phyloP scores from a whole-genome alignment of 53 echinoderm and acorn worm species.

The Echinarachnius parma region DNA sequence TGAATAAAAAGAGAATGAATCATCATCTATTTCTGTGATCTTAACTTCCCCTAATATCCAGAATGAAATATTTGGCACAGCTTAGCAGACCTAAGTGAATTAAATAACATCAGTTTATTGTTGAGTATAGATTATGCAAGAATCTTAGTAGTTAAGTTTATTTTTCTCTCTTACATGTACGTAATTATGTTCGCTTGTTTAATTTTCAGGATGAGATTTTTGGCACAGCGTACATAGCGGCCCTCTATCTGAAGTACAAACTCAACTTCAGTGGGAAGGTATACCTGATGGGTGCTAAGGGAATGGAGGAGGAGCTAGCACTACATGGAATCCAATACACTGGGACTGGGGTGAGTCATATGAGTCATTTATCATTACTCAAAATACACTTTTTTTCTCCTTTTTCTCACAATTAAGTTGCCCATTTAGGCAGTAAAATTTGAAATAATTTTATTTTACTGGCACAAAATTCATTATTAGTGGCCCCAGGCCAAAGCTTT shows the following conservation, averaged over 20 bases:
- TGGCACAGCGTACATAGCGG: conserved; percentile 81
- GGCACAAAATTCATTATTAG: too few species aligned
- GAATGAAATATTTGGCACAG: too few species aligned
- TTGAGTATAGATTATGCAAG: neutral
- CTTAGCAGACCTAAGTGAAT: too few species aligned
- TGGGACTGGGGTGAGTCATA: conserved; percentile 76
- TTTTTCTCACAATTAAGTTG: too few species aligned
- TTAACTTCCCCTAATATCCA: too few species aligned
- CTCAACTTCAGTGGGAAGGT: conserved; percentile 80
- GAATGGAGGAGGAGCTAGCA: conserved; percentile 78
- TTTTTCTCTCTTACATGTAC: neutral
- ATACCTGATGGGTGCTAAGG: conserved; percentile 73
- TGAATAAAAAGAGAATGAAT: too few species aligned
- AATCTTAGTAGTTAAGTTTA: neutral
- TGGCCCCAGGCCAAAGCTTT: too few species aligned
- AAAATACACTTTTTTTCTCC: too few species aligned
- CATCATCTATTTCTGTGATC: too few species aligned
- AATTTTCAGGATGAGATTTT: conserved; percentile 81
- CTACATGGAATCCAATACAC: conserved; percentile 62
- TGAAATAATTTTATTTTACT: too few species aligned
- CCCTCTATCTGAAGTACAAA: conserved; percentile 72
- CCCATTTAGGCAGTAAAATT: too few species aligned
- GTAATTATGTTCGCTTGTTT: neutral
- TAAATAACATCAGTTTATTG: neutral
- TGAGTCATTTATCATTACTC: neutral